Evolutionary conservation across 2,113 vertebrate genomes (phyloP).

Genomic region (Atractosteus spatula): DNA sequence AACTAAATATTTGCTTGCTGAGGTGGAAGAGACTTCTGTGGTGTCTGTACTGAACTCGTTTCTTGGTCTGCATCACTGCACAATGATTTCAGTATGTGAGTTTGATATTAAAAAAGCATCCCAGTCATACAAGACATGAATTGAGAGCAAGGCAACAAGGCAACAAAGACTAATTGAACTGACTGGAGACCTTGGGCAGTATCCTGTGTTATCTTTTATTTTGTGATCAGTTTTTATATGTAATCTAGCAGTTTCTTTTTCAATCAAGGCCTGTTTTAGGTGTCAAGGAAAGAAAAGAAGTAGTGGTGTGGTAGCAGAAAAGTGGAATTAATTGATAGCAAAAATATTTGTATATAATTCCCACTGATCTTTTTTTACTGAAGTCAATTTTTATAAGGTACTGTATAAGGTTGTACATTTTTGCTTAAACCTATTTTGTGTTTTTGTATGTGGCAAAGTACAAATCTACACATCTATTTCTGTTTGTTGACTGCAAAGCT

Average conservation of each 20-base stretch:
- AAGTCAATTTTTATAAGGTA: too few relatives aligned
- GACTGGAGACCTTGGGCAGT: background rate
- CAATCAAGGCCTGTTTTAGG: slow-evolving; percentile 41
- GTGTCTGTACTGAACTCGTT: slow-evolving; percentile 58
- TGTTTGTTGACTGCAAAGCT: too few relatives aligned
- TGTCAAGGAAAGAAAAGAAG: slow-evolving; percentile 29
- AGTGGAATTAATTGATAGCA: background rate
- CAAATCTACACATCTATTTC: too few relatives aligned
- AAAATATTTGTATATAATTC: too few relatives aligned
- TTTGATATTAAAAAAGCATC: slow-evolving; percentile 33
- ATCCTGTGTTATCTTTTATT: background rate
- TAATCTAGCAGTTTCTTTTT: slow-evolving; percentile 32
- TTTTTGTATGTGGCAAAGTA: too few relatives aligned
- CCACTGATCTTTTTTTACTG: too few relatives aligned
- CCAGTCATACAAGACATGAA: background rate
- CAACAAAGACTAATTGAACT: background rate
- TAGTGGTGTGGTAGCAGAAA: background rate
- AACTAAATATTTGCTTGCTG: slow-evolving; percentile 41
- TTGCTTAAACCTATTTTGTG: too few relatives aligned
- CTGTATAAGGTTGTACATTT: too few relatives aligned
- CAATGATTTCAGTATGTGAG: slow-evolving; percentile 52
- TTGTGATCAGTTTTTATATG: background rate
- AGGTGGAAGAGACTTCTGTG: slow-evolving; percentile 45
- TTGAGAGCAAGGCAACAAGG: background rate
- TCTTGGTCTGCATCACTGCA: slow-evolving; percentile 58